Conservation (phyloP, 2,888 invertebrate species). For the Latrodectus hesperus region DNA sequence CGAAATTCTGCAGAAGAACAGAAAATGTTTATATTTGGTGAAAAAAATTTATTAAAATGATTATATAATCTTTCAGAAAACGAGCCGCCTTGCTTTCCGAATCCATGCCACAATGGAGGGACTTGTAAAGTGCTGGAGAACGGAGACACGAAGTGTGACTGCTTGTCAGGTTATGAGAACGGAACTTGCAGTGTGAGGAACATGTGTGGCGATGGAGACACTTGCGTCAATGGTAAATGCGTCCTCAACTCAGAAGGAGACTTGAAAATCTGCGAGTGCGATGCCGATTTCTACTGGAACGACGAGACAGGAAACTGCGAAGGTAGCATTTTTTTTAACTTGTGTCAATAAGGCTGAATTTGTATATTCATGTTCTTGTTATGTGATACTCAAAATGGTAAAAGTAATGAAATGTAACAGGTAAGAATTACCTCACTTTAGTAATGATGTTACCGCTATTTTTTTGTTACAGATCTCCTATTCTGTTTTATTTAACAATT, state of each 20-base stretch:
- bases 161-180: constrained; percentile 18
- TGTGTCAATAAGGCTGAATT: too few relatives aligned
- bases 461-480: too few relatives aligned
- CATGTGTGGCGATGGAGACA: constrained; percentile 18
- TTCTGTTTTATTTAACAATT: too few relatives aligned
- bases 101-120: constrained; percentile 44
- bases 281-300: constrained; percentile 33
- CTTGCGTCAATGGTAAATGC: constrained; percentile 33
- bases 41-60: neutral
- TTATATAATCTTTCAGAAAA: constrained; percentile 1
- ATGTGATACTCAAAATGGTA: too few relatives aligned
- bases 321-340: constrained; percentile 11
- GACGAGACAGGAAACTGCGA: constrained; percentile 19
- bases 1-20: too few relatives aligned
- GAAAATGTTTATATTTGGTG: too few relatives aligned
- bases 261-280: constrained; percentile 36
- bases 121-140: neutral
- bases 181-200: constrained; percentile 9
- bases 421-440: too few relatives aligned
- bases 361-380: too few relatives aligned
- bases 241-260: neutral
- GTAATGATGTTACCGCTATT: too few relatives aligned
- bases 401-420: too few relatives aligned
- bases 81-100: constrained; percentile 42
- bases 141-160: constrained; percentile 4